Evolutionary conservation across 2,113 vertebrate species (phyloP), one percentile per base, ranked within the genome.

Genomic region (Chinchilla lanigera): DNA sequence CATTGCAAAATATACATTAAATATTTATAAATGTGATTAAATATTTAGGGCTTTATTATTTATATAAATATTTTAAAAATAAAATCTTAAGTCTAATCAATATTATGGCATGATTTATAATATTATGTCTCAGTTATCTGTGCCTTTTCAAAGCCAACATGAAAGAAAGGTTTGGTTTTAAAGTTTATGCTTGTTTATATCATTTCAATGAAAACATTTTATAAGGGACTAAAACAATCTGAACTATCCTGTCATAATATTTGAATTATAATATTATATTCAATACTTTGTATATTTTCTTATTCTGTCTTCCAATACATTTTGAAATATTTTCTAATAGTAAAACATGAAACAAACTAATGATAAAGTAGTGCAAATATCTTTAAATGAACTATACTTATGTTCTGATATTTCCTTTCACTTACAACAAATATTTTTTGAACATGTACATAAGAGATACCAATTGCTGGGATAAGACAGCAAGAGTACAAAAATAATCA

Each of bases 171-270:
- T 47, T 94, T 71, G 13, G 28, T 83, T 44, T 90, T 13, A 71
- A 94, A 86, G 60, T 78, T 83, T 95, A 89, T 30, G 38, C 16
- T 54, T 94, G 95, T 96, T n/a, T 87, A 24, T 44, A 92, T 92
- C 0, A 30, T 87, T 90, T 94, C 3, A 89, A 10, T 65, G 24
- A 82, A 89, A 93, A 78, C 35, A 44, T 30, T 44, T 78, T 78
- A 26, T 88, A 69, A 88, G 50, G 12, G 4, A 95, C 7, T 77
- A 81, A 75, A 95, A 50, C 3, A 82, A 58, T 84, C n/a, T 44
- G 44, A 77, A 54, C n/a, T 0, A 69, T 5, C n/a, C 7, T 94
- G 92, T 90, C 50, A 35, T 83, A 71, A 61, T 44, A 61, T 16
- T 80, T 94, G n/a, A 52, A 82, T 96, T 93, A 11, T 10, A 71